phyloP scores from a whole-genome alignment of 1,140 invertebrate species.

The Aphelenchoides avenae region DNA sequence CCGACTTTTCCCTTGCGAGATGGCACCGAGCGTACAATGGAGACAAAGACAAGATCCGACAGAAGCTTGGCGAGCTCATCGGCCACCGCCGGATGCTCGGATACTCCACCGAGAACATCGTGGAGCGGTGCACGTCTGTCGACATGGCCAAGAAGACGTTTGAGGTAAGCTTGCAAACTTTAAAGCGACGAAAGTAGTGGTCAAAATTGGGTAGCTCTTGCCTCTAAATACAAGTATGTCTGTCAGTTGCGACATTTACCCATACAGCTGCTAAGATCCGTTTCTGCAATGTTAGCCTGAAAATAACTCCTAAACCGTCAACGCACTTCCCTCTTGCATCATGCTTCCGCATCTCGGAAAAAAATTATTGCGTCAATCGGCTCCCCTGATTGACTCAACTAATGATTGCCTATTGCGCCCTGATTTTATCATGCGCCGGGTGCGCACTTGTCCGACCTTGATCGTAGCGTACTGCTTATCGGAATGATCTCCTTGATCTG shows the following conservation, averaged over 20 bases:
- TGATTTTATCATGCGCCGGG: too few species aligned
- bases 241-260: not conserved
- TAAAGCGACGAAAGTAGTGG: not conserved
- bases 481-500: too few species aligned
- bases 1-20: conserved; percentile 33
- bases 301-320: too few species aligned
- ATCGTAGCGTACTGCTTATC: too few species aligned
- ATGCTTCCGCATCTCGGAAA: too few species aligned
- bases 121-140: conserved; percentile 22
- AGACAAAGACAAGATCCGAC: conserved; percentile 20
- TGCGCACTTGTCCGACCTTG: too few species aligned
- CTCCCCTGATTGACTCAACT: too few species aligned
- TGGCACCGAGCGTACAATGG: conserved; percentile 30
- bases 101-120: conserved; percentile 20
- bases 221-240: not conserved
- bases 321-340: too few species aligned
- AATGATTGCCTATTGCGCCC: too few species aligned
- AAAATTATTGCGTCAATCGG: too few species aligned
- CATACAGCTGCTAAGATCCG: too few species aligned
- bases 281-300: too few species aligned
- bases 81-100: conserved; percentile 24
- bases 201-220: not conserved
- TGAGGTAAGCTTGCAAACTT: conserved; percentile 18
- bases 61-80: conserved; percentile 28
- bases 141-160: conserved; percentile 32